Evolutionary conservation across 2,113 vertebrate species (phyloP), one percentile per base, ranked within the genome.

Genomic region (Paradoxurus hermaphroditus): DNA sequence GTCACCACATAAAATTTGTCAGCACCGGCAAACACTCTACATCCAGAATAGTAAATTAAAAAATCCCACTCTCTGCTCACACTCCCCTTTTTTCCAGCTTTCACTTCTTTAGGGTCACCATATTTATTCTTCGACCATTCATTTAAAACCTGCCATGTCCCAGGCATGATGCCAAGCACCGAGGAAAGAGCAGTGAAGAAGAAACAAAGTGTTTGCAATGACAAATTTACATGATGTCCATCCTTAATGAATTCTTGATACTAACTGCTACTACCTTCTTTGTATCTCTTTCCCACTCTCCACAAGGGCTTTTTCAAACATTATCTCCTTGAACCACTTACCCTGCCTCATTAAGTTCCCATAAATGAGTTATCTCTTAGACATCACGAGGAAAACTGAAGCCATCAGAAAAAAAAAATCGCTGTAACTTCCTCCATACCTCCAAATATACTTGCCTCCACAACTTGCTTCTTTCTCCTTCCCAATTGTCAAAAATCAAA

Each of bases 301-400:
- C 3, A 44, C 13, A 72, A 88, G 29, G 13, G 5, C 4, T 29
- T 72, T 86, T 79, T 56, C n/a, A 90, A 93, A 77, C 18, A 72
- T 31, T 63, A 53, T 46, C 21, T 53, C 34, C 63, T 94, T 63
- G 67, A n/a, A 85, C 51, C 73, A 95, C 77, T 14, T 84, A 84
- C 29, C 7, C 49, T 21, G 14, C 21, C 73, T 73, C 62, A 84
- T 49, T 23, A 89, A 89, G 46, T 62, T 84, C 46, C n/a, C 83
- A 94, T 1, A 77, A 31, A n/a, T 83, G 56, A 90, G 67, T 75
- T 81, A n/a, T 86, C 34, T 82, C 51, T 90, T 70, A 84, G 14
- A 87, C 3, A 83, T 83, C 62, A 83, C 49, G 65, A 96, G 93
- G 68, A 93, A 90, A 90, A 84, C 4, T 25, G 86, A 83, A 90